Conservation (phyloP, 2,113 vertebrate species). For the Cynocephalus volans region DNA sequence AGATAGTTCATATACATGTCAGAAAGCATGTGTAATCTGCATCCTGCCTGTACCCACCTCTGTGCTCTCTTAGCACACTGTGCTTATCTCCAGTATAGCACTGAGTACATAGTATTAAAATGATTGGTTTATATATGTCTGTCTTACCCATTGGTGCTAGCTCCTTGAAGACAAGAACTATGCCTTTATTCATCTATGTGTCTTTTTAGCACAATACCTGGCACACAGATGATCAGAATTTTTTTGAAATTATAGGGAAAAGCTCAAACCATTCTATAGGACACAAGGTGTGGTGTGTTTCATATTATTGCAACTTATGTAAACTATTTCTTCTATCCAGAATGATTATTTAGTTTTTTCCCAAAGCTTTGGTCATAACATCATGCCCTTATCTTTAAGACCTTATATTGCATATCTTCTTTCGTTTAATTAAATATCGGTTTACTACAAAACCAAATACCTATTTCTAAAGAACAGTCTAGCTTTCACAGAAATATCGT, state of each 20-base stretch:
- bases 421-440: conserved; percentile 29
- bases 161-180: not conserved
- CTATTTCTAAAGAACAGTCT: conserved; percentile 9
- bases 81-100: not conserved
- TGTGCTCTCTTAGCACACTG: not conserved
- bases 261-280: not conserved
- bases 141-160: not conserved
- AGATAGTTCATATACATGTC: not conserved
- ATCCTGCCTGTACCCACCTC: not conserved
- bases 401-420: not conserved
- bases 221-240: not conserved
- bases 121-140: not conserved
- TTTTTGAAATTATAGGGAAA: not conserved
- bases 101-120: not conserved
- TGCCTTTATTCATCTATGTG: not conserved
- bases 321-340: not conserved
- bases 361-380: not conserved
- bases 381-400: not conserved
- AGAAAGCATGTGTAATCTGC: not conserved
- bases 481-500: not conserved
- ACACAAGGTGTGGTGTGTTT: not conserved
- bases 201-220: not conserved
- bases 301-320: not conserved
- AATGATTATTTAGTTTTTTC: not conserved
- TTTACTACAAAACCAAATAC: not conserved